Evolutionary conservation across 2,888 invertebrate species (phyloP).

Genomic region (Drosophila neoperkinsi): DNA sequence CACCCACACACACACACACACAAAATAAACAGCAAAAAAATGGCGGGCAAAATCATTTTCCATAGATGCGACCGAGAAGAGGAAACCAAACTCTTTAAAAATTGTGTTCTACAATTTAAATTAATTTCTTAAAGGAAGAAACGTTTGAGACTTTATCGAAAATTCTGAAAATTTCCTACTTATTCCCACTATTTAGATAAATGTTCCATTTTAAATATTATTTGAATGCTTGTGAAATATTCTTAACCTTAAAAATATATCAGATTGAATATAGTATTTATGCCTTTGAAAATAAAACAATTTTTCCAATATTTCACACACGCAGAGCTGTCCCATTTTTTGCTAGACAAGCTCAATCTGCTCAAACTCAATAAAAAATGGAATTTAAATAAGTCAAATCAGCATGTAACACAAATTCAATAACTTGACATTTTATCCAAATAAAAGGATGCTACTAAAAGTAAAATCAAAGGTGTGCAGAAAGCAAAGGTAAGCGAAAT

Average conservation of each 20-base stretch:
- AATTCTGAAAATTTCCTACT: not conserved
- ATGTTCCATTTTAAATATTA: not conserved
- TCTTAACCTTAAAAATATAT: not conserved
- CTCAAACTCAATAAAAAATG: not conserved
- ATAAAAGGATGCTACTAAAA: not conserved
- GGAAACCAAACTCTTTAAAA: not conserved
- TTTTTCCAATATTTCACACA: not conserved
- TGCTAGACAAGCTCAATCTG: not conserved
- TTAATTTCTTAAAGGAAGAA: not conserved
- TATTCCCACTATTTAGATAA: not conserved
- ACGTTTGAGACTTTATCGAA: not conserved
- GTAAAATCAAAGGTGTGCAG: not conserved
- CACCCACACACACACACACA: slow-evolving; percentile 7
- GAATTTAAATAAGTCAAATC: not conserved
- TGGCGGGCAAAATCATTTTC: not conserved
- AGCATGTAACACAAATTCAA: not conserved
- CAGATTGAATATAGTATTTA: not conserved
- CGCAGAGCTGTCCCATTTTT: not conserved
- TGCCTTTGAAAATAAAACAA: not conserved
- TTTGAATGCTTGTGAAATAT: not conserved
- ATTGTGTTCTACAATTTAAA: not conserved
- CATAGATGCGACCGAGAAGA: not conserved
- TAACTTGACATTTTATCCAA: not conserved
- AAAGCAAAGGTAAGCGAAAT: not conserved
- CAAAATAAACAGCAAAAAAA: not conserved